Percentiles rank a stretch among this genome's conserved stretches.
phyloP scores from a whole-genome alignment of 2,797 vertebrate genomes.

The Tenualosa ilisha region DNA sequence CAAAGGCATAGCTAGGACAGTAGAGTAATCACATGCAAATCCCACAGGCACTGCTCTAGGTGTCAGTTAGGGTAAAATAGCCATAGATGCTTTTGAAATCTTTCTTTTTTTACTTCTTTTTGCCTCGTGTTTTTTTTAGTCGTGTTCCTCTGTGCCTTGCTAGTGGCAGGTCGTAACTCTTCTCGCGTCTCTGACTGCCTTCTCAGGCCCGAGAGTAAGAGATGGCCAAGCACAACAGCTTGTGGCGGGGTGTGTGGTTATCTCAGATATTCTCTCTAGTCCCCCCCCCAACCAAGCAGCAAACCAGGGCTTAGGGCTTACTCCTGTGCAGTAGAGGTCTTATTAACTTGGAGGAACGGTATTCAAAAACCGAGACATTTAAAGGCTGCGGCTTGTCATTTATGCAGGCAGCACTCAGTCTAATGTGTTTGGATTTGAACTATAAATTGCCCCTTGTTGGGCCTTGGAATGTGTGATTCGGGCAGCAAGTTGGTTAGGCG shows the following conservation, averaged over 20 bases:
- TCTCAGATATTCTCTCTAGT: background rate
- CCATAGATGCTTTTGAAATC: background rate
- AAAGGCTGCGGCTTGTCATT: constrained; percentile 13
- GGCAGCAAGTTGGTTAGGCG: background rate
- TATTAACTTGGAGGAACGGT: background rate
- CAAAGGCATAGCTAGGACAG: background rate
- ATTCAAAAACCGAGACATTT: constrained; percentile 7
- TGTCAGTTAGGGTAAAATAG: background rate
- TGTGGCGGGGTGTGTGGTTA: background rate
- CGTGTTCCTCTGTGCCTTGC: background rate
- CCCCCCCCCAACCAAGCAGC: background rate
- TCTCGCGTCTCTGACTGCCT: background rate
- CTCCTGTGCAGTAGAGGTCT: background rate
- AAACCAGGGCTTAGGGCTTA: background rate
- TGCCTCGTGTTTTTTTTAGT: background rate
- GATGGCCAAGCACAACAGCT: constrained; percentile 12
- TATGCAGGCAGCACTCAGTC: constrained; percentile 1
- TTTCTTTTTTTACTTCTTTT: background rate
- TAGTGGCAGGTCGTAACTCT: background rate
- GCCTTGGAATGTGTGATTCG: background rate
- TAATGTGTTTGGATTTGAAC: constrained; percentile 17
- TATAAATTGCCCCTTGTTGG: constrained; percentile 11
- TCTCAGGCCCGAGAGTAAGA: background rate
- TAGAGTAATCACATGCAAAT: background rate
- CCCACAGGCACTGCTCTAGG: background rate